A percentile compares a stretch with the other conserved stretches of the same genome.
Evolutionary conservation across 1,140 invertebrate species (phyloP).

Genomic region (Heliconius melpomene): DNA sequence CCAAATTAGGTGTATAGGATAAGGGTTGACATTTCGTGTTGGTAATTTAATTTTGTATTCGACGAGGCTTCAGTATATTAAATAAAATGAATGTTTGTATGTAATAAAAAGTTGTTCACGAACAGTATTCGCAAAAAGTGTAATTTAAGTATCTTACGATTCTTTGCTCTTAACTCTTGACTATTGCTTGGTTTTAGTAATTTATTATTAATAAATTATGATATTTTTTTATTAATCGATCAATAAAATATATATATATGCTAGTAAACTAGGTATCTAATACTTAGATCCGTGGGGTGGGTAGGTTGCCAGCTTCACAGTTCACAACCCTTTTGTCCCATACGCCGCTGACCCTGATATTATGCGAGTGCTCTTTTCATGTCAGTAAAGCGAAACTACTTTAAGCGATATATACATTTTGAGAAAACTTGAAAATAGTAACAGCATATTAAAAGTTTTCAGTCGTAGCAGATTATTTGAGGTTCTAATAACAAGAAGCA

Average conservation of each 20-base stretch:
- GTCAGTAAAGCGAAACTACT: conserved; percentile 1
- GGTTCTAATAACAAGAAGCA: no score
- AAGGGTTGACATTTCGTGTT: conserved; percentile 30
- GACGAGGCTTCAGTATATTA: conserved; percentile 47
- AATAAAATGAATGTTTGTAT: conserved; percentile 35
- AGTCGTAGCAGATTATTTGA: no score
- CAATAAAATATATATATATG: no score
- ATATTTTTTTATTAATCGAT: no score
- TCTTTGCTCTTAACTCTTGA: background rate
- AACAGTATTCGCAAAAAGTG: background rate
- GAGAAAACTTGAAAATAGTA: background rate
- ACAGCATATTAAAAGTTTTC: background rate
- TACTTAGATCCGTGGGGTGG: background rate
- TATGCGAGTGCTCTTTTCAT: conserved; percentile 8
- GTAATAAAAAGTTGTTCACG: background rate
- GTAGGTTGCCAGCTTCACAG: background rate
- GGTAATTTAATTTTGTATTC: conserved; percentile 60
- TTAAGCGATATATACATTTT: background rate
- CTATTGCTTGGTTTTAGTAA: background rate
- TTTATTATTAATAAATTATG: no score
- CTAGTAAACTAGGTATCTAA: background rate
- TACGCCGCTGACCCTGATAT: background rate
- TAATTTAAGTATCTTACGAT: background rate
- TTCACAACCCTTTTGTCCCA: background rate
- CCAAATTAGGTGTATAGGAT: background rate